Evolutionary conservation across 1,140 invertebrate species (phyloP).

Genomic region (Diploscapter pachys): DNA sequence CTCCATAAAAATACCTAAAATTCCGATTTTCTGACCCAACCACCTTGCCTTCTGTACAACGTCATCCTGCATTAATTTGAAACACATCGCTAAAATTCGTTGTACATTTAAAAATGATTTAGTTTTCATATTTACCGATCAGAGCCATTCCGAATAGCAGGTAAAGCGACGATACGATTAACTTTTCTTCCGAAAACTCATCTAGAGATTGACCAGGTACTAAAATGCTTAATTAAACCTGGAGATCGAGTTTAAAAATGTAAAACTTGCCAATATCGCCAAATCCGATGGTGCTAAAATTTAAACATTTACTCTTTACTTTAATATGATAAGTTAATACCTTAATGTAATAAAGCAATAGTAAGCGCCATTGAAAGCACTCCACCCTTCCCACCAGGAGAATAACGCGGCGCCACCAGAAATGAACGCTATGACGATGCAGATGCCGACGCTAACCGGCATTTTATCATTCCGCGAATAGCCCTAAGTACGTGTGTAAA

Average conservation of each 20-base stretch:
- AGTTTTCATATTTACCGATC: conserved; percentile 60
- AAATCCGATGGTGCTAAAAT: conserved; percentile 71
- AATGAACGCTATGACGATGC: conserved; percentile 57
- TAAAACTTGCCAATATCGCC: conserved; percentile 69
- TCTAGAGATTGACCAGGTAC: conserved; percentile 72
- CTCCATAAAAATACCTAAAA: conserved; percentile 43
- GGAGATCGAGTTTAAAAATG: no score
- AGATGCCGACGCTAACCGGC: conserved; percentile 56
- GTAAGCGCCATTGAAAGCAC: conserved; percentile 76
- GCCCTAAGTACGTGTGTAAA: neutral
- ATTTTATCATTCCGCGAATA: conserved; percentile 49
- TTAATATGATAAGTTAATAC: neutral
- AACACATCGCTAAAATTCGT: conserved; percentile 71
- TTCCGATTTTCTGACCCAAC: conserved; percentile 58
- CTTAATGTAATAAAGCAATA: conserved; percentile 82
- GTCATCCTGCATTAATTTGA: conserved; percentile 77
- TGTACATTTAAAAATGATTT: no score
- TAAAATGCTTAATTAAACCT: no score
- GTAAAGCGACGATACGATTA: conserved; percentile 77
- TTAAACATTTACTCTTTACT: neutral
- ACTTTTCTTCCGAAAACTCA: conserved; percentile 75
- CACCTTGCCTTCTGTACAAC: conserved; percentile 65
- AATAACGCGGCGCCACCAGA: conserved; percentile 78
- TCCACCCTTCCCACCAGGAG: conserved; percentile 78
- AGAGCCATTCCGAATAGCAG: conserved; percentile 80